Evolutionary conservation across 1,140 invertebrate species (phyloP), one percentile per base, ranked within the genome.

Genomic region (Penaeus indicus): DNA sequence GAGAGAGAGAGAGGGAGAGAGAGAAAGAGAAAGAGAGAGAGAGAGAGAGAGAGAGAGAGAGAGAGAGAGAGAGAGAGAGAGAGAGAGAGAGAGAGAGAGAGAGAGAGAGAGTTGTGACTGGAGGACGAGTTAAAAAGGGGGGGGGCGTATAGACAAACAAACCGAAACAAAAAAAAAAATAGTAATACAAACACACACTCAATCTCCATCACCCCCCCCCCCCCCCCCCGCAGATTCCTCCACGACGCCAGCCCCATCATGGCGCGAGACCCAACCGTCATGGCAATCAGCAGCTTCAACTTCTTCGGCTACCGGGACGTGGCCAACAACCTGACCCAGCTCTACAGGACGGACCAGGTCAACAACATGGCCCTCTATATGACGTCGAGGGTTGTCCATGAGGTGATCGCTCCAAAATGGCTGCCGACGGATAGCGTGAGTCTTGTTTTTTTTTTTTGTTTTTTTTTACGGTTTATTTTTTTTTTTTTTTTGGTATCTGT

Each of bases 271-370:
- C 84, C 69, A 61, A 88, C 72, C 4, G 42, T 91, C 1, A 61
- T 89, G 62, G 90, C 38, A 21, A 88, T 89, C 47, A 85, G 88
- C 22, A 80, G 84, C 77, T 91, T 89, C 88, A 91, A 89, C 64
- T 91, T 69, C 85, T 87, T 81, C 64, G 89, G 90, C 18, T 88
- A 81, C 77, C 22, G 67, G 13, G 85, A 86, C 75, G 88, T 89
- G n/a, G 88, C 87, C 18, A 86, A 84, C 61, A 88, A 85, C 47
- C 81, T 86, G 27, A 89, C 89, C 22, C 63, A 83, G 22, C 82
- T 89, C 69, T 91, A 89, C 85, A 38, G 90, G 10, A 91, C 90
- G 7, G 61, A 61, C 21, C 60, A 88, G 32, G 61, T 89, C 47
- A 86, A 89, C 62, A 78, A 72, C 42, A 19, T 91, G 27, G 90